Evolutionary conservation across 2,113 vertebrate genomes (phyloP).

Genomic region (Podilymbus podiceps): DNA sequence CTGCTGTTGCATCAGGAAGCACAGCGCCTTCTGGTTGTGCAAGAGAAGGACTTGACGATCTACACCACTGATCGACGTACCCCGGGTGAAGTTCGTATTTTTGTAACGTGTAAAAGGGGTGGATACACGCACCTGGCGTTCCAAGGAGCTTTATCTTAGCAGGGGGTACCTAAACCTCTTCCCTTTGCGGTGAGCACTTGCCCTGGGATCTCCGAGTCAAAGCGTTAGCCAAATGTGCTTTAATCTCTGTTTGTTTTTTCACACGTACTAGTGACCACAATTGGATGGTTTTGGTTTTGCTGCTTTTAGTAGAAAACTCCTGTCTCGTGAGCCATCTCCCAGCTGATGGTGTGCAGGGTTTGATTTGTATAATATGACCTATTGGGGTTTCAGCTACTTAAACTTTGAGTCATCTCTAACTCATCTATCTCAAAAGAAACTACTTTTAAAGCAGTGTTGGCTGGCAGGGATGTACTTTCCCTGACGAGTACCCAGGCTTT

Average conservation of each 20-base stretch:
- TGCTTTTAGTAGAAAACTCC: neutral
- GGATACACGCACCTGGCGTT: rapidly evolving
- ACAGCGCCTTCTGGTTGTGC: neutral
- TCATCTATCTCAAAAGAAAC: conserved; percentile 11
- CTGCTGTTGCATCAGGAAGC: neutral
- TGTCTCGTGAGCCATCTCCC: neutral
- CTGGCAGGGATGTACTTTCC: neutral
- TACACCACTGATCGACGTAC: neutral
- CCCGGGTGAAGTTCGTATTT: neutral
- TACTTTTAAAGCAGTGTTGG: neutral
- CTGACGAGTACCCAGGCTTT: neutral
- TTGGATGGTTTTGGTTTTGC: neutral
- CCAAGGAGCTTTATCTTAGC: neutral
- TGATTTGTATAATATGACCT: conserved; percentile 33
- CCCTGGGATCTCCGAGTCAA: neutral
- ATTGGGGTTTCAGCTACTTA: neutral
- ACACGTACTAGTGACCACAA: neutral
- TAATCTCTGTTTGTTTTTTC: neutral
- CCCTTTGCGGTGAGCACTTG: rapidly evolving
- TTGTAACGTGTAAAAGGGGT: neutral
- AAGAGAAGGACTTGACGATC: neutral
- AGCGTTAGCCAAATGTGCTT: neutral
- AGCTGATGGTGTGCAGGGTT: neutral
- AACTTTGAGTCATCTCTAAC: neutral
- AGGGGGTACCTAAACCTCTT: rapidly evolving